Conservation (phyloP, 1,140 invertebrate genomes). For the Heliconius hewitsoni region DNA sequence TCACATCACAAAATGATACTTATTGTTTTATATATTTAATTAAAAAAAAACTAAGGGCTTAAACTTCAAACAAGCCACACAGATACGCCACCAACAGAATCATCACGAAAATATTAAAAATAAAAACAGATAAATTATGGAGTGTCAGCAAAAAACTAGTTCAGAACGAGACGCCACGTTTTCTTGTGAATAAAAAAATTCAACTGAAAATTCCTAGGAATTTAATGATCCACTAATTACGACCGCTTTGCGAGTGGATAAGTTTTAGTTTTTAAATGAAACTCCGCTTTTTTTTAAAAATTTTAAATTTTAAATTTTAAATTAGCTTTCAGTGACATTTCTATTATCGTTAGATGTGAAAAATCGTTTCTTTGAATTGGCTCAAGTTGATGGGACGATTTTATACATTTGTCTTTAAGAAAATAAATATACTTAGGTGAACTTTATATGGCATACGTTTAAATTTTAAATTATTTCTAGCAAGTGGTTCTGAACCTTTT, state of each 20-base stretch:
- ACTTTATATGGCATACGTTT: background rate
- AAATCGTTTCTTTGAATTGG: background rate
- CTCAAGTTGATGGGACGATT: background rate
- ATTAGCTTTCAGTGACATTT: conserved; percentile 13
- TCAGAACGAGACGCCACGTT: conserved; percentile 26
- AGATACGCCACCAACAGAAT: background rate
- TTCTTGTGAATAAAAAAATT: conserved; percentile 23
- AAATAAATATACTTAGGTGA: background rate
- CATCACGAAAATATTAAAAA: conserved; percentile 1
- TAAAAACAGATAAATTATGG: conserved; percentile 19
- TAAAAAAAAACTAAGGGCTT: background rate
- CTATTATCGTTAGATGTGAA: background rate
- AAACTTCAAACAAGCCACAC: background rate
- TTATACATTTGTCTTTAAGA: background rate
- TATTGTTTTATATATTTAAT: background rate
- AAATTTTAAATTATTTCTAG: background rate
- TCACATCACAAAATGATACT: background rate
- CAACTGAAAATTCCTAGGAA: conserved; percentile 31
- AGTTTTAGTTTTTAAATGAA: conserved; percentile 22
- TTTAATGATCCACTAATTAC: conserved; percentile 41
- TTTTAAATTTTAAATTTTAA: background rate
- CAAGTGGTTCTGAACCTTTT: background rate
- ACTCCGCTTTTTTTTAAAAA: conserved; percentile 7
- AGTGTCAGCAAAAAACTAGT: conserved; percentile 19
- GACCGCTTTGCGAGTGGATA: conserved; percentile 27